Evolutionary conservation across 2,797 vertebrate genomes (phyloP).

Genomic region (Leptoclinus maculatus): DNA sequence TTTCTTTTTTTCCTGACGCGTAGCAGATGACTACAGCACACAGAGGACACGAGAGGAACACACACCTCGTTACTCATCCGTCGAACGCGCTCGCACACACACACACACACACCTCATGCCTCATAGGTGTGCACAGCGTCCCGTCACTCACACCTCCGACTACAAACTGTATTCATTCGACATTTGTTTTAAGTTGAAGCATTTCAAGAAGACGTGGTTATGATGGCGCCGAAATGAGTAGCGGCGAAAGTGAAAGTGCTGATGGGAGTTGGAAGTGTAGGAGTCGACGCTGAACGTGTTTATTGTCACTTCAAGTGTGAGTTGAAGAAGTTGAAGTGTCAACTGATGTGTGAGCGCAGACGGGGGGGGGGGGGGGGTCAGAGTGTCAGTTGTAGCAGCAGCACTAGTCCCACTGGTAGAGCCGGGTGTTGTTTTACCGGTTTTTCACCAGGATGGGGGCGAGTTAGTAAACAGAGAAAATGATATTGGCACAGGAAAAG

Average conservation of each 20-base stretch:
- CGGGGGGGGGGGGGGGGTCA: too few species aligned
- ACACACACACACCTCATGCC: conserved; percentile 44
- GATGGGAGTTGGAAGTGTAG: background rate
- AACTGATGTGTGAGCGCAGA: background rate
- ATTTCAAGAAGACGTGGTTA: too few species aligned
- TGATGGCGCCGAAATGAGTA: background rate
- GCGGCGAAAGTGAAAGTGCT: background rate
- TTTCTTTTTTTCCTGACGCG: conserved; percentile 28
- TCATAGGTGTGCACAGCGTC: conserved; percentile 45
- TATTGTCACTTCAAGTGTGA: background rate
- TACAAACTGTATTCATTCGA: conserved; percentile 16
- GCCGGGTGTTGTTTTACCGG: background rate
- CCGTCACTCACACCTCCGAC: conserved; percentile 48
- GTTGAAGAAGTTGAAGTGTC: conserved; percentile 2
- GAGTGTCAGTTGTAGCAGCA: background rate
- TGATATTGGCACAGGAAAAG: too few species aligned
- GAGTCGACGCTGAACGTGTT: background rate
- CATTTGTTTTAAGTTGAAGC: background rate
- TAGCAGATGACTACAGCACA: conserved; percentile 38
- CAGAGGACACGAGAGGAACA: conserved; percentile 38
- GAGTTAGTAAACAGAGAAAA: too few species aligned
- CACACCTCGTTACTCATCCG: conserved; percentile 71
- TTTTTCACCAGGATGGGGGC: too few species aligned
- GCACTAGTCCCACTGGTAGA: background rate
- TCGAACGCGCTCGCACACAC: conserved; percentile 40